A percentile compares a stretch with the other conserved stretches of the same genome.
phyloP scores from a whole-genome alignment of 2,888 invertebrate genomes.

The Philaethria dido region DNA sequence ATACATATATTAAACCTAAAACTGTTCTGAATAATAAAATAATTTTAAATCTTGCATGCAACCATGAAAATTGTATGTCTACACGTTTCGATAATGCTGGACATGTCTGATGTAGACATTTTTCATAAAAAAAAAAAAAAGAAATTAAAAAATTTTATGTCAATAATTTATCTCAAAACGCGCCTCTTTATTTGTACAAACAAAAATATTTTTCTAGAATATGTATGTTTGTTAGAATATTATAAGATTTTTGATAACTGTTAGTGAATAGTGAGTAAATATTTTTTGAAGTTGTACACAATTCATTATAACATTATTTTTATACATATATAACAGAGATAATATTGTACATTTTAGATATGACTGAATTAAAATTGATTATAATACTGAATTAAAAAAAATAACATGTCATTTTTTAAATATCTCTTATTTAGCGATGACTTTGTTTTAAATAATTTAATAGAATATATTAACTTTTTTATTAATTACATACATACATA shows the following conservation, averaged over 20 bases:
- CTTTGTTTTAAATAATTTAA: too few species aligned
- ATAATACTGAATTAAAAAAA: too few species aligned
- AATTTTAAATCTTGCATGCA: too few species aligned
- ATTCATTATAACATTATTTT: slow-evolving; percentile 27
- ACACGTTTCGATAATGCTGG: slow-evolving; percentile 70
- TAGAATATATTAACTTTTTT: too few species aligned
- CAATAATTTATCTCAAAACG: neutral
- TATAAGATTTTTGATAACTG: slow-evolving; percentile 32
- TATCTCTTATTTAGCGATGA: neutral
- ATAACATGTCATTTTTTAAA: too few species aligned
- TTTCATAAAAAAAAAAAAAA: neutral
- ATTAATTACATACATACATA: too few species aligned
- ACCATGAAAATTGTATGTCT: neutral
- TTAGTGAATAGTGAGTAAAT: slow-evolving; percentile 21
- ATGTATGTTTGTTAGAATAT: slow-evolving; percentile 18
- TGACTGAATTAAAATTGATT: neutral
- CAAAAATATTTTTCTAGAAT: slow-evolving; percentile 26
- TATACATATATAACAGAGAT: slow-evolving; percentile 22
- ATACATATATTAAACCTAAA: neutral
- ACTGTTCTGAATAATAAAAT: too few species aligned
- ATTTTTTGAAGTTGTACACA: slow-evolving; percentile 33
- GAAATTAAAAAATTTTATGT: neutral
- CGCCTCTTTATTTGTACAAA: neutral
- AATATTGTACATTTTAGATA: neutral
- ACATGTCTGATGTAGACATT: slow-evolving; percentile 49